These are phyloP conservation scores for Sarcophaga bullata DNA, from an alignment of 1,140 invertebrate species.

Conservation along the genomic window DNA sequence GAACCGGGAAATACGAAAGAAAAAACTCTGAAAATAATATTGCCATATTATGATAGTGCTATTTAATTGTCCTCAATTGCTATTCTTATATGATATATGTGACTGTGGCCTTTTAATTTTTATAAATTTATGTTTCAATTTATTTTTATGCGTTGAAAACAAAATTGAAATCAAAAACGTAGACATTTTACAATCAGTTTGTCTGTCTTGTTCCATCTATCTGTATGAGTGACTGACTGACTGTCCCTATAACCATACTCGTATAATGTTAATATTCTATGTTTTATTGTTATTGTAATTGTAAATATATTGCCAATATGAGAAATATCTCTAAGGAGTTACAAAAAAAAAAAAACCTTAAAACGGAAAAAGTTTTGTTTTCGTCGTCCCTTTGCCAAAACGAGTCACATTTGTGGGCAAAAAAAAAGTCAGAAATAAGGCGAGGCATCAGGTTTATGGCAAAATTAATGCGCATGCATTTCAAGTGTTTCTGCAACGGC, in stretches of 20 bases:
- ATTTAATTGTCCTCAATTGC: background rate
- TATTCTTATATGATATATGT: background rate
- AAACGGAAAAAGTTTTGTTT: constrained; percentile 2
- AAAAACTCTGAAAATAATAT: too few relatives aligned
- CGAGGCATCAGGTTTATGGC: constrained; percentile 23
- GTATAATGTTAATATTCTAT: too few relatives aligned
- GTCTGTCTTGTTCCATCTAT: too few relatives aligned
- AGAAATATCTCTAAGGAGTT: constrained; percentile 13
- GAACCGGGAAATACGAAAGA: too few relatives aligned
- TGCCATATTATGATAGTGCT: background rate
- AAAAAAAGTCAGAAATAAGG: constrained; percentile 8
- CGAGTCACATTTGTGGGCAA: background rate
- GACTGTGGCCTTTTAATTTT: background rate
- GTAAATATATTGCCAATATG: background rate
- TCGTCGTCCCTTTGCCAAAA: background rate
- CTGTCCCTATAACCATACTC: too few relatives aligned
- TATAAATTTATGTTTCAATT: background rate
- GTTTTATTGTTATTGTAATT: background rate
- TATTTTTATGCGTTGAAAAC: background rate
- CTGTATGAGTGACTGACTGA: too few relatives aligned
- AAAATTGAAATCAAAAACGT: background rate
- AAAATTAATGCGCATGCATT: constrained; percentile 32
- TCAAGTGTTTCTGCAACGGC: background rate
- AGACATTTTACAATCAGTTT: constrained; percentile 1
- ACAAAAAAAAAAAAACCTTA: background rate